A percentile compares a stretch with the other conserved stretches of the same genome.
Evolutionary conservation across 1,140 invertebrate genomes (phyloP).

Genomic region (Leptopilina clavipes): DNA sequence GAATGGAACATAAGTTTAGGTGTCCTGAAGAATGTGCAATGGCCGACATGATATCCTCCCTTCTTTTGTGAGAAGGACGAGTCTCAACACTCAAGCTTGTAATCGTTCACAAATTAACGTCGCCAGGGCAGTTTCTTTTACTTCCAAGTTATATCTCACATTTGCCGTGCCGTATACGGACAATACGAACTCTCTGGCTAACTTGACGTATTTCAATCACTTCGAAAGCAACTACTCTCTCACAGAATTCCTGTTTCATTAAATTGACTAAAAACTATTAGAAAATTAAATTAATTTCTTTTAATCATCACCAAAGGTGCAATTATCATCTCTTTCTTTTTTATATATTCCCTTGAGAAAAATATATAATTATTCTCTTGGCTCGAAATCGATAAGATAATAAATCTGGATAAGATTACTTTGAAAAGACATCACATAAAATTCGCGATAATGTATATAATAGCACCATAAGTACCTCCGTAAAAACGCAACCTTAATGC

Average conservation of each 20-base stretch:
- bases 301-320: too few relatives aligned
- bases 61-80: conserved; percentile 44
- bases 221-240: conserved; percentile 47
- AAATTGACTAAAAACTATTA: background rate
- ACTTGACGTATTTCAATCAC: conserved; percentile 62
- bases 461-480: too few relatives aligned
- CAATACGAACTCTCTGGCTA: conserved; percentile 54
- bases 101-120: conserved; percentile 74
- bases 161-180: conserved; percentile 61
- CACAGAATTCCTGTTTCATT: background rate
- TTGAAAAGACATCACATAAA: background rate
- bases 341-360: too few relatives aligned
- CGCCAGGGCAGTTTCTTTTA: conserved; percentile 65
- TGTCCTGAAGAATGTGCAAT: conserved; percentile 61
- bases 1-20: conserved; percentile 36
- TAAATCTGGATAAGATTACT: background rate
- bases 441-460: conserved; percentile 9
- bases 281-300: conserved; percentile 9
- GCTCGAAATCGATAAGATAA: background rate
- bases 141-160: conserved; percentile 56
- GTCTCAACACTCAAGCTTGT: conserved; percentile 55
- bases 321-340: too few relatives aligned
- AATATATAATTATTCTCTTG: too few relatives aligned
- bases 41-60: conserved; percentile 56
- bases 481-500: background rate